A percentile compares a stretch with the other conserved stretches of the same genome.
Evolutionary conservation across 37 sponge, comb jelly and placozoan species (phyloP).

Genomic region (Aplysina aerophoba): DNA sequence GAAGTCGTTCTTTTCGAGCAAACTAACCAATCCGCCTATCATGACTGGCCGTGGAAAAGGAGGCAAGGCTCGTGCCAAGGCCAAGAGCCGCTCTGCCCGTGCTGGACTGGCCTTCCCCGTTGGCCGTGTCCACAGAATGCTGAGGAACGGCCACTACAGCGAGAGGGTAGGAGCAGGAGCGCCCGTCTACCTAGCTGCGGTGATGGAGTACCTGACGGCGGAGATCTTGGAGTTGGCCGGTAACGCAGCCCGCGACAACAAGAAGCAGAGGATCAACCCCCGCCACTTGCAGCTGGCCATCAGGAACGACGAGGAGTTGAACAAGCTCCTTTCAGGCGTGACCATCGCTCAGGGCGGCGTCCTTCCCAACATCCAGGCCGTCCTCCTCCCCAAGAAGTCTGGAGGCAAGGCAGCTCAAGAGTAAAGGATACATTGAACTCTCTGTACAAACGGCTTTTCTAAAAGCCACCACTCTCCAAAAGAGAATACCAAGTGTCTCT

Average conservation of each 20-base stretch:
- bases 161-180: conserved; percentile 98
- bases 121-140: conserved; percentile 75
- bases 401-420: conserved; percentile 19
- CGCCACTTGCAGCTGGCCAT: conserved; percentile 99
- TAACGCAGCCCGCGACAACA: conserved; percentile 99
- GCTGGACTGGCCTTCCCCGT: conserved; percentile 88
- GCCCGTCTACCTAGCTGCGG: conserved; percentile 99
- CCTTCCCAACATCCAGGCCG: conserved; percentile 99
- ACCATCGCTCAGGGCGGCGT: conserved; percentile 99
- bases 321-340: conserved; percentile 96
- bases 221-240: conserved; percentile 99
- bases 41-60: conserved; percentile 82
- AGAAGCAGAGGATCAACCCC: conserved; percentile 98
- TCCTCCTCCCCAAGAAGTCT: conserved; percentile 97
- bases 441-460: conserved; percentile 62
- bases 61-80: conserved; percentile 65
- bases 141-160: conserved; percentile 71
- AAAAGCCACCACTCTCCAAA: conserved; percentile 58
- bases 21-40: background rate
- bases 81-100: conserved; percentile 72
- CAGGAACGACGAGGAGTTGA: conserved; percentile 99
- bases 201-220: conserved; percentile 98
- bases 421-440: background rate
- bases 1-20: no score
- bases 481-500: no score